Percentiles rank a stretch among this genome's conserved stretches.
Evolutionary conservation across 2,888 invertebrate genomes (phyloP).

Genomic region (Gandaritis pyraliata): DNA sequence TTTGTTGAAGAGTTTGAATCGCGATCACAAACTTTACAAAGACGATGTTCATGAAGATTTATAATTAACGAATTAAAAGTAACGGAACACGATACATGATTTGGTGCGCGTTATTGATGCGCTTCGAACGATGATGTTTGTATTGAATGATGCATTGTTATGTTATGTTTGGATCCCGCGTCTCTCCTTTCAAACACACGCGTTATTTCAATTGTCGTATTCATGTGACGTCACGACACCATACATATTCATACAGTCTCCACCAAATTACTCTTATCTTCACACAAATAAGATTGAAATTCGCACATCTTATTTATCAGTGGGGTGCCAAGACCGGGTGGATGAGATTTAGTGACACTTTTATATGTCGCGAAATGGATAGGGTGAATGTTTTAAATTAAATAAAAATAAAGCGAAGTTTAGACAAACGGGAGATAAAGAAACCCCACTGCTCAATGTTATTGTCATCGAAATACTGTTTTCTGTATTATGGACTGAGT

Average conservation of each 20-base stretch:
- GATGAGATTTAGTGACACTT: slow-evolving; percentile 34
- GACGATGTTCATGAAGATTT: not conserved
- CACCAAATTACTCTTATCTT: not conserved
- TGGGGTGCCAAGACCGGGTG: slow-evolving; percentile 27
- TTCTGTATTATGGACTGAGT: not conserved
- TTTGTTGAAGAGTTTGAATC: slow-evolving; percentile 12
- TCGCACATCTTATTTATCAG: slow-evolving; percentile 4
- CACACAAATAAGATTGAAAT: slow-evolving; percentile 17
- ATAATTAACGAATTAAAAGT: no score
- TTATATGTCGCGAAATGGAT: slow-evolving; percentile 42
- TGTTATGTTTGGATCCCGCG: slow-evolving; percentile 11
- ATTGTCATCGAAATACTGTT: not conserved
- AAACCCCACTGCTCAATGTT: not conserved
- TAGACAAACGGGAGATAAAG: slow-evolving; percentile 13
- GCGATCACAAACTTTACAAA: not conserved
- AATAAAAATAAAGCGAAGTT: slow-evolving; percentile 35
- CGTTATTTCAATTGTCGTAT: slow-evolving; percentile 60
- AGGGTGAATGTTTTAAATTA: slow-evolving; percentile 35
- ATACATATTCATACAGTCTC: slow-evolving; percentile 45
- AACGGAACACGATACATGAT: slow-evolving; percentile 2
- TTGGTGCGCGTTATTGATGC: slow-evolving; percentile 13
- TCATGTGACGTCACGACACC: slow-evolving; percentile 50
- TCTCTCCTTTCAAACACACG: not conserved
- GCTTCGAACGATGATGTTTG: slow-evolving; percentile 43
- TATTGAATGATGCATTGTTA: slow-evolving; percentile 49